A percentile compares a stretch with the other conserved stretches of the same genome.
Conservation (phyloP, 2,888 invertebrate species). For the Gibbula magus region DNA sequence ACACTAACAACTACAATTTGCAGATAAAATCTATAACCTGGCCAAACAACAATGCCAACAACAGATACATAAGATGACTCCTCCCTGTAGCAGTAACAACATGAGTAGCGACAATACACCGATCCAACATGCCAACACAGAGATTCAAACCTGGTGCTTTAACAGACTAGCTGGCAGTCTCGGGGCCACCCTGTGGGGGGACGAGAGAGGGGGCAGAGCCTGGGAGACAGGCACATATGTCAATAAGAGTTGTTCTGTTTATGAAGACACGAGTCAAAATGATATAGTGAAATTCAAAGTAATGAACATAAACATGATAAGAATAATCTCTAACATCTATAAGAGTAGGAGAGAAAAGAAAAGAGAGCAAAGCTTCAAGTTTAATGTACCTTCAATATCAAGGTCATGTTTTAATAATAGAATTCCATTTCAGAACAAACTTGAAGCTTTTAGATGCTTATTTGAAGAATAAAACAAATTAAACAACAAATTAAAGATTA, state of each 20-base stretch:
- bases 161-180: background rate
- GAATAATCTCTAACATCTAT: background rate
- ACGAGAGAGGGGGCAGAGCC: background rate
- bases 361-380: background rate
- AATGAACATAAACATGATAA: background rate
- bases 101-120: background rate
- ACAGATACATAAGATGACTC: too few species aligned
- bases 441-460: too few species aligned
- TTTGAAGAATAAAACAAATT: too few species aligned
- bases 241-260: background rate
- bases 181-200: slow-evolving; percentile 8
- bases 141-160: slow-evolving; percentile 3
- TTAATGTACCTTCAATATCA: too few species aligned
- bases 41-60: too few species aligned
- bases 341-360: background rate
- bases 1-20: too few species aligned
- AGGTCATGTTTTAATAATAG: too few species aligned
- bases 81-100: background rate
- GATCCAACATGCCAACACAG: background rate
- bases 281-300: background rate
- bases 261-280: background rate
- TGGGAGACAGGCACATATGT: background rate
- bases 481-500: too few species aligned
- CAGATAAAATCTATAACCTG: too few species aligned
- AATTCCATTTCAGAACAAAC: too few species aligned